A percentile compares a stretch with the other conserved stretches of the same genome.
phyloP scores from a whole-genome alignment of 2,797 vertebrate genomes.

The Rhynchonycteris naso region DNA sequence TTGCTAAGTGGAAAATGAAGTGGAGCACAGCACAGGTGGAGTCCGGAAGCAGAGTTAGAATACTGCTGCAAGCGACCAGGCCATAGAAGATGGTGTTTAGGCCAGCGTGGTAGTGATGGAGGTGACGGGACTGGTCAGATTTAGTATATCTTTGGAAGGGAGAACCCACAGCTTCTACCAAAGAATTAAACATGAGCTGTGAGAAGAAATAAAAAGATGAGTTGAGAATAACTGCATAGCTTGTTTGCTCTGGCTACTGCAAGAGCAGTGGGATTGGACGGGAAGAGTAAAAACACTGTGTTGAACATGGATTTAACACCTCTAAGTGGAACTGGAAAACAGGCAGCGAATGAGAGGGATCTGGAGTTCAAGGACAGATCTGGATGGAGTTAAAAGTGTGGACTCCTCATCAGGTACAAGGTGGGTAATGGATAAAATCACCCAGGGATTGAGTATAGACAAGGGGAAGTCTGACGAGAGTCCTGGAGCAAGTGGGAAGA shows the following conservation, averaged over 20 bases:
- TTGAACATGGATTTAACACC: background rate
- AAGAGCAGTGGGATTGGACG: background rate
- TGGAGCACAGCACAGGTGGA: background rate
- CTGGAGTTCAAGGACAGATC: background rate
- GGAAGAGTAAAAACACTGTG: background rate
- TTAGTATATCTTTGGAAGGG: background rate
- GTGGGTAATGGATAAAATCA: background rate
- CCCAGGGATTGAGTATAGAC: background rate
- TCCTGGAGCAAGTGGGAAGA: background rate
- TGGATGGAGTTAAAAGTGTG: background rate
- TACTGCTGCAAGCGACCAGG: rapidly evolving
- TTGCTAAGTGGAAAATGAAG: background rate
- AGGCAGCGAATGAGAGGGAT: background rate
- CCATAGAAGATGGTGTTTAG: background rate
- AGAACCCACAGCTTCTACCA: background rate
- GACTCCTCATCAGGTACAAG: background rate
- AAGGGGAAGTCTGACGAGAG: background rate
- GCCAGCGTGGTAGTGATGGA: background rate
- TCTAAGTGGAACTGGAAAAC: background rate
- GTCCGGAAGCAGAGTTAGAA: background rate
- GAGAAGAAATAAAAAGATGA: background rate
- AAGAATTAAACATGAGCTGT: background rate
- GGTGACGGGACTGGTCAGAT: background rate
- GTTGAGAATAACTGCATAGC: background rate
- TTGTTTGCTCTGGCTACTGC: background rate